Evolutionary conservation across 2,113 vertebrate genomes (phyloP).

Genomic region (Cryptomyrus ogoouensis): DNA sequence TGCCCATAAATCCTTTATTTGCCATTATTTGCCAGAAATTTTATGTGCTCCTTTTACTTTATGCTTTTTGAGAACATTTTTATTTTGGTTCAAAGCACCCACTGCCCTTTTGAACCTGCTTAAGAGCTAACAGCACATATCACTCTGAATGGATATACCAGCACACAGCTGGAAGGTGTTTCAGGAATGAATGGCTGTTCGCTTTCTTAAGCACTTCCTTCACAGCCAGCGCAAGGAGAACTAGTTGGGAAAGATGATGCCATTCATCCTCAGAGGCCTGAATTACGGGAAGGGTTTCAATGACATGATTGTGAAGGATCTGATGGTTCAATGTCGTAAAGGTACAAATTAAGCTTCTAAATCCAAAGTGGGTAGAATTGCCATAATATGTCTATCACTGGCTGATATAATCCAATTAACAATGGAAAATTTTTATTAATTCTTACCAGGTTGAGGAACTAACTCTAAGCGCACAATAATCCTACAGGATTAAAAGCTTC

Average conservation of each 20-base stretch:
- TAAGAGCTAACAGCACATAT: background rate
- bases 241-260: slow-evolving; percentile 54
- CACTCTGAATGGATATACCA: slow-evolving; percentile 53
- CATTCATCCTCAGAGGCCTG: too few species aligned
- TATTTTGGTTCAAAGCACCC: background rate
- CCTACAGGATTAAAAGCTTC: too few species aligned
- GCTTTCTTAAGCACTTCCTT: slow-evolving; percentile 88
- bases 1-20: too few species aligned
- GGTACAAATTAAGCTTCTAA: background rate
- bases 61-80: background rate
- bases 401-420: background rate
- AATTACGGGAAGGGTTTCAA: background rate
- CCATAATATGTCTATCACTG: background rate
- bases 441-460: too few species aligned
- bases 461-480: too few species aligned
- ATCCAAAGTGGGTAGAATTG: background rate
- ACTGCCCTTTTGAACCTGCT: background rate
- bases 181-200: slow-evolving; percentile 70
- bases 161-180: slow-evolving; percentile 90
- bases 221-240: slow-evolving; percentile 87
- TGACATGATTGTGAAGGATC: background rate
- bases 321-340: background rate
- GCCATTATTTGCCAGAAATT: background rate
- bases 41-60: background rate
- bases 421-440: background rate